A percentile compares a stretch with the other conserved stretches of the same genome.
Conservation (phyloP, 2,797 vertebrate species). For the Mareca penelope region DNA sequence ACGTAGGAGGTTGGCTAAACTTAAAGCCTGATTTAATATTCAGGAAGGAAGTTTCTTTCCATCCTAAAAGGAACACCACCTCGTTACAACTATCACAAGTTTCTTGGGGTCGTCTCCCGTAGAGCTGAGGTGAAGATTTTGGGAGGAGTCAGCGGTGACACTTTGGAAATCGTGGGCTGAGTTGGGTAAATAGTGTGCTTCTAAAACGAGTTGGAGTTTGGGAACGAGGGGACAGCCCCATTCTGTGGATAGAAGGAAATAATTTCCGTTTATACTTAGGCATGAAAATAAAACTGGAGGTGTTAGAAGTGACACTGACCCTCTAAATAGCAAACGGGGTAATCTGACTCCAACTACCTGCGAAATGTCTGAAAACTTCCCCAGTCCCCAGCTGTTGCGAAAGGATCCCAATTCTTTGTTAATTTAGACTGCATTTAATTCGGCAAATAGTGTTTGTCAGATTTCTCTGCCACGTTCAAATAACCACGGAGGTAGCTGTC, state of each 20-base stretch:
- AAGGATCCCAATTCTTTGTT: not conserved
- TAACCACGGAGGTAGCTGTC: not conserved
- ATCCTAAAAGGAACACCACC: constrained; percentile 19
- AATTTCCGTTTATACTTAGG: not conserved
- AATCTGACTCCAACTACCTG: not conserved
- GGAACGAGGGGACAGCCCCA: not conserved
- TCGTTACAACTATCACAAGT: not conserved
- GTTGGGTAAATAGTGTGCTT: not conserved
- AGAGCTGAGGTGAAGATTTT: not conserved
- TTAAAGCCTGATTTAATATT: constrained; percentile 42
- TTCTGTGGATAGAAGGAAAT: not conserved
- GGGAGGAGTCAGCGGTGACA: not conserved
- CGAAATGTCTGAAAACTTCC: not conserved
- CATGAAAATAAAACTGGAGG: not conserved
- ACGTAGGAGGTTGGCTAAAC: constrained; percentile 41
- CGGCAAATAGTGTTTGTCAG: not conserved
- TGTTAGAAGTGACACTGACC: not conserved
- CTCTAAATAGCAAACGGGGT: not conserved
- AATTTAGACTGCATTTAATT: not conserved
- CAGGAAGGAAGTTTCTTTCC: constrained; percentile 60
- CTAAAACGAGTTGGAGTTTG: not conserved
- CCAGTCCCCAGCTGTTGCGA: not conserved
- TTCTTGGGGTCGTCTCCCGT: not conserved
- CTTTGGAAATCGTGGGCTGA: not conserved
- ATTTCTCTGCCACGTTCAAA: not conserved